Evolutionary conservation across 1,140 invertebrate genomes (phyloP), one percentile per base, ranked within the genome.

Genomic region (Zaprionus kolodkinae): DNA sequence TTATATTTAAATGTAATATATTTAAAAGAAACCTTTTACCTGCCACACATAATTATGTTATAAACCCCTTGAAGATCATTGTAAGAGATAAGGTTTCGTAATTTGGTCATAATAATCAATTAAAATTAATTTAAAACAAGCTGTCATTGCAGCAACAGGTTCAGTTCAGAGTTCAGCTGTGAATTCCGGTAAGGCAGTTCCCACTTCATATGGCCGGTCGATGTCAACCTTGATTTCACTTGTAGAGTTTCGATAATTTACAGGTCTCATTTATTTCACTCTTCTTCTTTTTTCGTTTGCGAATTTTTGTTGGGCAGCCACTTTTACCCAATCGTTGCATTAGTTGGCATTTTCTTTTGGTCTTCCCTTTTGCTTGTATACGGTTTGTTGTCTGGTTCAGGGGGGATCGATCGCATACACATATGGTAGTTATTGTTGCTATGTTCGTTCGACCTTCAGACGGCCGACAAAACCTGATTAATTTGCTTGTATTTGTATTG

Each of bases 271-370:
- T 69, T 69, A 17, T 54, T 55, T 21, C 21, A 21, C 21, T 21
- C 21, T 45, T 13, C 55, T 25, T 27, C 13, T 21, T 12, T 35
- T 63, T 12, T 60, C 17, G 62, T 69, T 73, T 50, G 65, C 57
- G 15, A 68, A 76, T 10, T 69, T 38, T 69, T 74, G 33, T 27
- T 7, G 43, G 33, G 54, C 7, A 12, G 11, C 25, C 30, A 38
- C 67, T 76, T 78, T 86, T 86, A 69, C 83, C 13, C 76, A 86
- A 82, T 76, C 72, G 48, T 70, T 68, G 72, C 76, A 76, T 78
- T 76, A 87, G 84, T 72, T 76, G 76, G 72, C 79, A 55, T 40
- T 52, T 72, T 67, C 64, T 36, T 56, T 11, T 33, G 12, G 27
- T 64, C 13, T 35, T n/a, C 48, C 48, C 38, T 33, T 50, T 59